These are phyloP conservation scores for Stenchaetothrips biformis DNA, from an alignment of 2,888 invertebrate species.

Conservation along the genomic window DNA sequence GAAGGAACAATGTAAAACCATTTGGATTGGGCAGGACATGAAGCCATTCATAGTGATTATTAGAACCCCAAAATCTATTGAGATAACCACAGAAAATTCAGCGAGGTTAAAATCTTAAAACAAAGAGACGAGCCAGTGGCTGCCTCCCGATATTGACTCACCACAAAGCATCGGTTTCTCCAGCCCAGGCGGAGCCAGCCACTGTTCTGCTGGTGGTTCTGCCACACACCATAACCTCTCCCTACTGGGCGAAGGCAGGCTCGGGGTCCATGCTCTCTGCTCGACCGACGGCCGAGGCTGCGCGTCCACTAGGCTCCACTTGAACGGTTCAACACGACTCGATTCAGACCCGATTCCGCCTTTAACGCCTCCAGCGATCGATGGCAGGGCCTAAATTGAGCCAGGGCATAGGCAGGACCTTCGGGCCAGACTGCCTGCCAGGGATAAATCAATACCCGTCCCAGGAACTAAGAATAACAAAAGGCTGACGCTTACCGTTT, in stretches of 20 bases:
- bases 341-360: background rate
- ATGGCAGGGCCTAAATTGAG: slow-evolving; percentile 4
- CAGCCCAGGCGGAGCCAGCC: background rate
- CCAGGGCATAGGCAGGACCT: background rate
- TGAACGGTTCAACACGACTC: background rate
- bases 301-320: background rate
- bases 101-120: no score
- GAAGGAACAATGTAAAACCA: no score
- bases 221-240: background rate
- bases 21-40: no score
- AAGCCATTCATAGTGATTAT: no score
- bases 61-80: no score
- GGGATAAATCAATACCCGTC: slow-evolving; percentile 10
- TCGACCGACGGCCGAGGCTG: background rate
- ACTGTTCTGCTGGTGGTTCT: background rate
- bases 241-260: no score
- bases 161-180: no score
- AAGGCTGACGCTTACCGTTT: background rate
- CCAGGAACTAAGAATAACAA: background rate
- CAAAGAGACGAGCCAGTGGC: no score
- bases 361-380: background rate
- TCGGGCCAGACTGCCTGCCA: background rate
- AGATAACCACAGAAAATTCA: no score
- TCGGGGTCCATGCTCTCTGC: background rate
- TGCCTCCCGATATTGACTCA: no score